phyloP scores from a whole-genome alignment of 1,140 invertebrate species.

The Zaprionus ghesquierei region DNA sequence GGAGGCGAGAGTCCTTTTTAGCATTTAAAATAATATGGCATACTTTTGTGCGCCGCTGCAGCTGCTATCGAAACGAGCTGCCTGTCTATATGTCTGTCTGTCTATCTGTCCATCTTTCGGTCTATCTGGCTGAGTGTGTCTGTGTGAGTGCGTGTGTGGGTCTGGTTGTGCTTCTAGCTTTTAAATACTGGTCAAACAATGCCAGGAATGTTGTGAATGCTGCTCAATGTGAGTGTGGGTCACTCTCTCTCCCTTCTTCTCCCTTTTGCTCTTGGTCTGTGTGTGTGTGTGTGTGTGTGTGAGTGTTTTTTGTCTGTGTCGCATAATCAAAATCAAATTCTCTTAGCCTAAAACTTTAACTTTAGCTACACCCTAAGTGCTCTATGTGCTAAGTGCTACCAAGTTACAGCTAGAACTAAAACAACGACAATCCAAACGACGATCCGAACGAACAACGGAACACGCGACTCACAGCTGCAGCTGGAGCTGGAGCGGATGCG shows the following conservation, averaged over 20 bases:
- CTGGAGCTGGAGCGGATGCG: not conserved
- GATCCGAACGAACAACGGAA: constrained; percentile 22
- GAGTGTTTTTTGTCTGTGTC: constrained; percentile 30
- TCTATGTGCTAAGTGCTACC: constrained; percentile 30
- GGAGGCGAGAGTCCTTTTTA: constrained; percentile 29
- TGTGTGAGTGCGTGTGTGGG: not conserved
- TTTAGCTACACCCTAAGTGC: constrained; percentile 49
- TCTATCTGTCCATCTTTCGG: constrained; percentile 9
- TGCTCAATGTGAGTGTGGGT: constrained; percentile 46
- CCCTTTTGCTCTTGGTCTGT: constrained; percentile 1
- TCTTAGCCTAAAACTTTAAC: constrained; percentile 49
- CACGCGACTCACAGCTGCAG: constrained; percentile 12
- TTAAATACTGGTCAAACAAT: constrained; percentile 77
- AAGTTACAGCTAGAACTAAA: constrained; percentile 63
- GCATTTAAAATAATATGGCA: constrained; percentile 71
- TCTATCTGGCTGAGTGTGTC: constrained; percentile 13
- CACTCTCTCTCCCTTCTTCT: not conserved
- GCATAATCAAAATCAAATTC: constrained; percentile 22
- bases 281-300: constrained; percentile 20
- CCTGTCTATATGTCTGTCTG: constrained; percentile 5
- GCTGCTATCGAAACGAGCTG: constrained; percentile 33
- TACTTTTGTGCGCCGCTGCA: constrained; percentile 69
- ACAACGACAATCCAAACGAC: constrained; percentile 39
- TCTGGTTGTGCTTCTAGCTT: constrained; percentile 66
- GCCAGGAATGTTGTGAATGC: constrained; percentile 74